These are phyloP conservation scores for Adelges cooleyi DNA, from an alignment of 1,140 invertebrate species.

Conservation along the genomic window DNA sequence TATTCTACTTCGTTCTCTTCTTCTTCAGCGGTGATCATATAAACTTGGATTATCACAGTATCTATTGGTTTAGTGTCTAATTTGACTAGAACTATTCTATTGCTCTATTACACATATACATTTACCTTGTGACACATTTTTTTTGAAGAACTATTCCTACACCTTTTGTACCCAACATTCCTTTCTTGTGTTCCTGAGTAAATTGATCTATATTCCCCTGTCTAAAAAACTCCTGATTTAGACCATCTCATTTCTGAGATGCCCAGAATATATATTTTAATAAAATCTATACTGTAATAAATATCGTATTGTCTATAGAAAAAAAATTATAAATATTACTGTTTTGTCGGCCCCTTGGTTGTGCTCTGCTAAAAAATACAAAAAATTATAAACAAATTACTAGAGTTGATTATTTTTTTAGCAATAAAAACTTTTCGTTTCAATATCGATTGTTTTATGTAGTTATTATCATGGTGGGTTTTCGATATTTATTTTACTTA, in stretches of 20 bases:
- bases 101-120: conserved; percentile 1
- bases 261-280: conserved; percentile 31
- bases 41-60: conserved; percentile 36
- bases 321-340: too few species aligned
- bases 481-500: too few species aligned
- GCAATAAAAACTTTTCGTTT: too few species aligned
- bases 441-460: too few species aligned
- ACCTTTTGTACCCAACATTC: conserved; percentile 27
- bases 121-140: not conserved
- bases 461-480: too few species aligned
- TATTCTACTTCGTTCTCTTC: conserved; percentile 33
- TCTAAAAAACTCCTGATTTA: not conserved
- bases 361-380: too few species aligned
- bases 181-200: not conserved
- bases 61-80: conserved; percentile 29
- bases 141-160: conserved; percentile 29
- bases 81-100: conserved; percentile 30
- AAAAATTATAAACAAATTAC: too few species aligned
- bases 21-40: conserved; percentile 34
- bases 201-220: conserved; percentile 3
- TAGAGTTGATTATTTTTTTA: too few species aligned
- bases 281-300: too few species aligned
- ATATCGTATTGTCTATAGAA: too few species aligned
- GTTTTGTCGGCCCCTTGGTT: too few species aligned
- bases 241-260: conserved; percentile 30